Conservation (phyloP, 2,113 vertebrate species). For the Oreochromis niloticus region DNA sequence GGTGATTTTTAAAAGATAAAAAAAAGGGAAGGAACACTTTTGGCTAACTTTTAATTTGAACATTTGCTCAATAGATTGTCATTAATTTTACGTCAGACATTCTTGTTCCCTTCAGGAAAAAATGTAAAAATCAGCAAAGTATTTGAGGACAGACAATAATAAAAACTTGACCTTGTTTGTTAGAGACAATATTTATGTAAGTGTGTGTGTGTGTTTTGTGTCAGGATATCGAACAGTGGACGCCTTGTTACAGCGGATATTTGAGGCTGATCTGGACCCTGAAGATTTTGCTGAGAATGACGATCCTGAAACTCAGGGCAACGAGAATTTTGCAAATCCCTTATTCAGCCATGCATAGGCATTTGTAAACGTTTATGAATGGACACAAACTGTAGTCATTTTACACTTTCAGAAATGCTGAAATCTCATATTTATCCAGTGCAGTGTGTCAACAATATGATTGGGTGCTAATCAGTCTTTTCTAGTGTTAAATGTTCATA, state of each 20-base stretch:
- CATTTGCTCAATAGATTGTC: background rate
- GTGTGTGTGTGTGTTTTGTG: background rate
- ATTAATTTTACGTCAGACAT: background rate
- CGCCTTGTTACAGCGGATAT: conserved; percentile 87
- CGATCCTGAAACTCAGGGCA: conserved; percentile 62
- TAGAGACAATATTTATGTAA: background rate
- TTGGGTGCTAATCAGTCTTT: background rate
- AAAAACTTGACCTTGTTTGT: background rate
- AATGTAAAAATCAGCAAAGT: background rate
- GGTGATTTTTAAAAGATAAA: background rate
- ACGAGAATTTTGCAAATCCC: conserved; percentile 60
- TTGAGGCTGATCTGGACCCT: conserved; percentile 83
- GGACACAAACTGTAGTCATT: background rate
- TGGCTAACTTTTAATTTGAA: background rate
- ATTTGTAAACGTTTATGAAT: background rate
- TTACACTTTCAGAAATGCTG: background rate
- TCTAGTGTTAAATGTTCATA: conserved; percentile 23
- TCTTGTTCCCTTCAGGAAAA: background rate
- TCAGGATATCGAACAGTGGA: conserved; percentile 88
- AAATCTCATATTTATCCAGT: background rate
- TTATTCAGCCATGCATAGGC: conserved; percentile 49
- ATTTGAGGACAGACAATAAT: background rate
- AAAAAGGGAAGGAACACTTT: background rate
- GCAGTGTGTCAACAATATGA: background rate
- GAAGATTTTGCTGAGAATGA: conserved; percentile 76